phyloP scores from a whole-genome alignment of 1,140 invertebrate species.

The Brachionus rotundiformis region DNA sequence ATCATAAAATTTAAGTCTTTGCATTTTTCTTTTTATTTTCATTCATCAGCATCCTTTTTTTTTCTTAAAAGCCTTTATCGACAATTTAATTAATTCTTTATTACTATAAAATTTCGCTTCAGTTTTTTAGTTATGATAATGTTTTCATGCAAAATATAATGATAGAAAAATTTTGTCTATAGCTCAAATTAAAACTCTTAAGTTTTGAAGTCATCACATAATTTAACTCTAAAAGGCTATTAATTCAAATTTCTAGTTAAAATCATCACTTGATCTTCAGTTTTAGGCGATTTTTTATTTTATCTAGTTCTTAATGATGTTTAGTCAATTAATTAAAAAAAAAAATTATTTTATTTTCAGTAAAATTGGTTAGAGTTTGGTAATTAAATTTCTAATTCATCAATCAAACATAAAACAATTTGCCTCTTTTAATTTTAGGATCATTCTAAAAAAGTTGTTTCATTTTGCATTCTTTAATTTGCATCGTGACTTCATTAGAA shows the following conservation, averaged over 20 bases:
- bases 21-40: not conserved
- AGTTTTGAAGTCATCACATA: no score
- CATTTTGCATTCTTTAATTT: not conserved
- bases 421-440: not conserved
- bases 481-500: not conserved
- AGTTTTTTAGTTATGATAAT: not conserved
- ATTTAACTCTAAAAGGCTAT: no score
- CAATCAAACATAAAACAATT: conserved; percentile 5
- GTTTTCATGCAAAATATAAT: not conserved
- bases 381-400: not conserved
- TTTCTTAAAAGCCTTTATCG: not conserved
- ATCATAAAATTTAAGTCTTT: not conserved
- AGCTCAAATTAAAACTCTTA: not conserved
- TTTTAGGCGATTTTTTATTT: no score
- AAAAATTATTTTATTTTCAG: not conserved
- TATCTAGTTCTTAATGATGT: no score
- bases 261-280: no score
- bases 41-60: not conserved
- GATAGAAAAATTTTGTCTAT: not conserved
- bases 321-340: not conserved
- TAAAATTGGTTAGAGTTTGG: not conserved
- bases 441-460: not conserved
- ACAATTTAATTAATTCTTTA: not conserved
- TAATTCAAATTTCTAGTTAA: no score
- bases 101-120: not conserved